Base-by-base conservation (phyloP, 2,888 invertebrate species). In the Drosophila formosana region DNA sequence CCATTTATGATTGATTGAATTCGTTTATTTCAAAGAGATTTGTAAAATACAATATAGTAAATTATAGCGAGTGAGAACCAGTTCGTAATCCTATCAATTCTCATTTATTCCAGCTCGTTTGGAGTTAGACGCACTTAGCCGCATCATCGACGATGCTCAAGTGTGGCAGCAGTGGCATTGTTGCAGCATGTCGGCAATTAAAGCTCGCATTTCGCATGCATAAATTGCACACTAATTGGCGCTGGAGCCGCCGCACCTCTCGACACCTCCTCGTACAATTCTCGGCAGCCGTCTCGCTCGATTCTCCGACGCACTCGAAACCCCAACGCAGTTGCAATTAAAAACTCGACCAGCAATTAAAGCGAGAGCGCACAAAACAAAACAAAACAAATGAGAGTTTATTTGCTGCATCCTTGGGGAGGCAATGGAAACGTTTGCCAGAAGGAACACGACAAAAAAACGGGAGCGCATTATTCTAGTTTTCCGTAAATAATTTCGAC, bases 271-370 rank as follows among this genome's bases (percentile, higher is more conserved):
- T 13, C 39, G 5, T 18, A 18, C 13, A 13, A 18, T 41, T 39
- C 55, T 55, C 5, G 9, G 3, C 6, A 9, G 13, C n/a, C 18
- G 13, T n/a, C 45, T 7, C 46, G 30, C 41, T 5, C 37, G 26
- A 32, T 23, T 34, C 26, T 7, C 45, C 28, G 45, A 50, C 30
- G 41, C 56, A 8, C 53, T 55, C 23, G 61, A 63, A 64, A 51
- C 66, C 63, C 23, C 66, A 66, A 75, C 69, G 69, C 51, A 60
- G 75, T 68, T 80, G 75, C 88, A 87, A 84, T 82, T 82, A 87
- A 75, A 70, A 81, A 66, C 84, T 64, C 77, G 60, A 60, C 78
- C 68, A 71, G 66, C 78, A 83, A 83, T 71, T 82, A 58, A 58
- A 47, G 37, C 9, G 51, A 41, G 18, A 32, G 34, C 13, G n/a